Evolutionary conservation across 1,140 invertebrate species (phyloP).

Genomic region (Druon quercuslanigerum): DNA sequence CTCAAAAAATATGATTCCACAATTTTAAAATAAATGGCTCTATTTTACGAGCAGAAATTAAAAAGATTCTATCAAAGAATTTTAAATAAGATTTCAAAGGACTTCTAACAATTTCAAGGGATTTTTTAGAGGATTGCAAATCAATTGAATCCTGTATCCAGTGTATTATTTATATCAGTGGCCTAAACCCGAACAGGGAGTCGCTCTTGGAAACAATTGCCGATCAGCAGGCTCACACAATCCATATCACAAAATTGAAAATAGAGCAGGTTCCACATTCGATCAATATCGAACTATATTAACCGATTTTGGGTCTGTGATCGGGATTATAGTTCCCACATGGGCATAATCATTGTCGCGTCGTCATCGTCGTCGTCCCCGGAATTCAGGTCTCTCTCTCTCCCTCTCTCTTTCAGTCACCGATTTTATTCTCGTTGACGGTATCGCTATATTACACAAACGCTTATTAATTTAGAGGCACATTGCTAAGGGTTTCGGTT

Average conservation of each 20-base stretch:
- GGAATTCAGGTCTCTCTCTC: conserved; percentile 64
- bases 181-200: conserved; percentile 51
- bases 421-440: conserved; percentile 54
- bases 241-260: conserved; percentile 68
- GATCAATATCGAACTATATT: conserved; percentile 61
- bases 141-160: too few relatives aligned
- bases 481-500: conserved; percentile 74
- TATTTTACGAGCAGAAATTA: too few relatives aligned
- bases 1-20: too few relatives aligned
- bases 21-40: too few relatives aligned
- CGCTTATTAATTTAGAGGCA: conserved; percentile 75
- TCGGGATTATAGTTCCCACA: conserved; percentile 37
- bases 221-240: conserved; percentile 60
- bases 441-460: conserved; percentile 70
- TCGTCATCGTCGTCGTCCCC: conserved; percentile 42
- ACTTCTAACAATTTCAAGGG: too few relatives aligned
- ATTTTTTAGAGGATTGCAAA: too few relatives aligned
- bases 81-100: too few relatives aligned
- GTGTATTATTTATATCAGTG: too few relatives aligned
- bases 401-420: conserved; percentile 38
- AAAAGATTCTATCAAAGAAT: too few relatives aligned
- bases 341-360: conserved; percentile 22
- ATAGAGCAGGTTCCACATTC: conserved; percentile 63
- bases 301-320: conserved; percentile 58
- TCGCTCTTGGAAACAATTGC: conserved; percentile 55